Evolutionary conservation across 2,113 vertebrate genomes (phyloP).

Genomic region (Capreolus pygargus): DNA sequence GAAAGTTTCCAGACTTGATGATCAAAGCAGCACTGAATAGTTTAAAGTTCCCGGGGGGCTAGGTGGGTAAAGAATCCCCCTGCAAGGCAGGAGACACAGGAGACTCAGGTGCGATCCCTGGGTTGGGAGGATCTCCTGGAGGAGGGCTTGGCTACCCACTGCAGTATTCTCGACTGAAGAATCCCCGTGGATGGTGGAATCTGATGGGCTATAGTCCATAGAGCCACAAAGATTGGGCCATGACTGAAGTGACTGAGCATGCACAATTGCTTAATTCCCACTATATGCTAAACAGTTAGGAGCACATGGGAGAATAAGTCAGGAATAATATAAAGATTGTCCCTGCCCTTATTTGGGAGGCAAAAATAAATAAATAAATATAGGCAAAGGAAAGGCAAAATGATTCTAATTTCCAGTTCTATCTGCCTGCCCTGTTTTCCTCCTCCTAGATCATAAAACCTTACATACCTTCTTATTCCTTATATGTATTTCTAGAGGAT

Average conservation of each 20-base stretch:
- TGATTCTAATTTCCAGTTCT: background rate
- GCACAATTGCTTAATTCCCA: background rate
- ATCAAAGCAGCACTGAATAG: background rate
- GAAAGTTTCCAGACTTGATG: background rate
- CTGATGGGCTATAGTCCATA: background rate
- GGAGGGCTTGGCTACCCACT: background rate
- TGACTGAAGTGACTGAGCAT: background rate
- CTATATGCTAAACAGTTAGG: background rate
- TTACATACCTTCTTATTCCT: background rate
- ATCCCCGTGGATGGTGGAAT: background rate
- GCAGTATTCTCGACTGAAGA: background rate
- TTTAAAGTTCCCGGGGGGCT: background rate
- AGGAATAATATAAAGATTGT: background rate
- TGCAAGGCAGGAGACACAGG: background rate
- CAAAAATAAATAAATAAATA: background rate
- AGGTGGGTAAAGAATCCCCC: background rate
- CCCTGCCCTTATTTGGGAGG: background rate
- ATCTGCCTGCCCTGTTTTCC: rapidly evolving
- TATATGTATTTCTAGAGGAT: background rate
- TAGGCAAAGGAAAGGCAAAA: background rate
- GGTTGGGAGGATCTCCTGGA: background rate
- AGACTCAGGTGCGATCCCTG: background rate
- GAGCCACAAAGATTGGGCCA: background rate
- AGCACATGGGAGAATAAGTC: rapidly evolving
- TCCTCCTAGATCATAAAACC: background rate